phyloP scores from a whole-genome alignment of 1,140 invertebrate genomes.

The Magallana gigas region DNA sequence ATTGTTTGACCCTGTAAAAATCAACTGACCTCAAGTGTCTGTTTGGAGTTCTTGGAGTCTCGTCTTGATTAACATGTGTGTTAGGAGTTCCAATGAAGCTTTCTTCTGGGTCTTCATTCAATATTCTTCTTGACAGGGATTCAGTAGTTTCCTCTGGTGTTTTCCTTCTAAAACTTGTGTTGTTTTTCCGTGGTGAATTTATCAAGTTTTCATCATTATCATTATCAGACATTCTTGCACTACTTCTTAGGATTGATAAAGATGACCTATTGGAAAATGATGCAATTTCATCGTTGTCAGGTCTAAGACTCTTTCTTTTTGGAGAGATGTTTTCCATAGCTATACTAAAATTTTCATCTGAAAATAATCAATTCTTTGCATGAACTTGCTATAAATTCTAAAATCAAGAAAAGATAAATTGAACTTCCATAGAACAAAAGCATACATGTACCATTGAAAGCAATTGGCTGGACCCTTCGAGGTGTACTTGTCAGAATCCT shows the following conservation, averaged over 20 bases:
- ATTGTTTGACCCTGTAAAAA: not conserved
- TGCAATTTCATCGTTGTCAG: not conserved
- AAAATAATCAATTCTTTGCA: not conserved
- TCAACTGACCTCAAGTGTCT: not conserved
- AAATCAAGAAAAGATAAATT: too few relatives aligned
- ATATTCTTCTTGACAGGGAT: too few relatives aligned
- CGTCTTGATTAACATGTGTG: too few relatives aligned
- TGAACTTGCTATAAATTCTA: too few relatives aligned
- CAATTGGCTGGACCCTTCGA: too few relatives aligned
- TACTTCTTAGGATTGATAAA: not conserved
- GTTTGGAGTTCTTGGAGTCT: constrained; percentile 12
- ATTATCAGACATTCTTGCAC: not conserved
- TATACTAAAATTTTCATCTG: not conserved
- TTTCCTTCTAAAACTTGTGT: too few relatives aligned
- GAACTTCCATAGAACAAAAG: too few relatives aligned
- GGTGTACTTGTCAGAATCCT: too few relatives aligned
- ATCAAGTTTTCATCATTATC: not conserved
- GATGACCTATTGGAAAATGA: not conserved
- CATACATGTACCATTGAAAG: too few relatives aligned
- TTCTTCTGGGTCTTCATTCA: too few relatives aligned
- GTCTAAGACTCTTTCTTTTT: not conserved
- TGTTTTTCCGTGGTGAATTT: not conserved
- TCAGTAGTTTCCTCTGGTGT: too few relatives aligned
- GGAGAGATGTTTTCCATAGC: not conserved
- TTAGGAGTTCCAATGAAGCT: too few relatives aligned